phyloP scores from a whole-genome alignment of 2,888 invertebrate species.

The Ormyrus labotus region DNA sequence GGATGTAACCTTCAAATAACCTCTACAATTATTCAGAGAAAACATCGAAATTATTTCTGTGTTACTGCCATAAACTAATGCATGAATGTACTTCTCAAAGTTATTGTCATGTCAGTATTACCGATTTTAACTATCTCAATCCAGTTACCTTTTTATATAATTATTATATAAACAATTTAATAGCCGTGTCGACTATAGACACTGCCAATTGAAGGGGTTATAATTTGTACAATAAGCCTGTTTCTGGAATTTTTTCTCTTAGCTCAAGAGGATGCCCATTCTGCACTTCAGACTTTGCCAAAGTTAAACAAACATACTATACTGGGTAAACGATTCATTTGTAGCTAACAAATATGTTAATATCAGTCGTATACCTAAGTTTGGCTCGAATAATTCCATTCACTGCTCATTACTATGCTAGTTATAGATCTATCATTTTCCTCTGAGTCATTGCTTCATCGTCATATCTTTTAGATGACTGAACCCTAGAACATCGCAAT shows the following conservation, averaged over 20 bases:
- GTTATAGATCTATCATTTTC: conserved; percentile 42
- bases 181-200: conserved; percentile 2
- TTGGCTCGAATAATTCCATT: conserved; percentile 54
- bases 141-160: conserved; percentile 19
- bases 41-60: conserved; percentile 30
- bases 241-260: conserved; percentile 58
- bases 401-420: conserved; percentile 49
- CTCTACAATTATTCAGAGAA: conserved; percentile 49
- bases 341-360: conserved; percentile 54
- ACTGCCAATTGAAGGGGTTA: conserved; percentile 51
- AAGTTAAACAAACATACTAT: conserved; percentile 57
- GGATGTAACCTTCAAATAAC: conserved; percentile 51
- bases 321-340: conserved; percentile 56
- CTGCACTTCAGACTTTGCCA: conserved; percentile 57
- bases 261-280: conserved; percentile 58
- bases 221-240: conserved; percentile 55
- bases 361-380: conserved; percentile 52
- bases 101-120: conserved; percentile 32
- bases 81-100: conserved; percentile 44
- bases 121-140: conserved; percentile 27
- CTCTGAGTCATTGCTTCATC: conserved; percentile 49
- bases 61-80: conserved; percentile 35
- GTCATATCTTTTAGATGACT: conserved; percentile 36
- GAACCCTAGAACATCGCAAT: conserved; percentile 20
- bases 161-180: conserved; percentile 12